These are phyloP conservation scores for Cephalopterus ornatus DNA, from an alignment of 2,113 vertebrate genomes.

Conservation along the genomic window DNA sequence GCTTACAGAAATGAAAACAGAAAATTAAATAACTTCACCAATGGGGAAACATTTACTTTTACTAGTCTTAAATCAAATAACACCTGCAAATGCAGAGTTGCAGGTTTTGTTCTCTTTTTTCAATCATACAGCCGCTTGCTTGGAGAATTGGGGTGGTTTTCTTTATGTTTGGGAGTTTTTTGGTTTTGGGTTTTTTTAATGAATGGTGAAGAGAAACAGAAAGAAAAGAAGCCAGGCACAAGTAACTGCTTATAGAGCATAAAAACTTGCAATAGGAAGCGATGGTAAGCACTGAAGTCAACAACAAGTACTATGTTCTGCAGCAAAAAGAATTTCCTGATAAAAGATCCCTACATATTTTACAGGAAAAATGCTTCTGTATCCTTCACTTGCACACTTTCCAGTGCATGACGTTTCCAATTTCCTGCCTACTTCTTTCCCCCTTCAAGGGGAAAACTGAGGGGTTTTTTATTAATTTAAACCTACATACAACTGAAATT, in stretches of 20 bases:
- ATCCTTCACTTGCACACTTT: not conserved
- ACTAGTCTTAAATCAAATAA: slow-evolving; percentile 45
- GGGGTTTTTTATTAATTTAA: not conserved
- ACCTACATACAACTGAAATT: not conserved
- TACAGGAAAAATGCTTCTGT: not conserved
- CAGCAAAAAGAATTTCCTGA: not conserved
- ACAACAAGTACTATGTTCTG: not conserved
- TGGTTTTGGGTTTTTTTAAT: not conserved
- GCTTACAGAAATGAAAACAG: slow-evolving; percentile 26
- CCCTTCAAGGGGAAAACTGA: not conserved
- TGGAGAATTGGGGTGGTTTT: not conserved
- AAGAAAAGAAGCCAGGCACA: slow-evolving; percentile 24
- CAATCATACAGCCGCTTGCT: not conserved
- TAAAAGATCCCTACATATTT: not conserved
- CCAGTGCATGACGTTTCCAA: not conserved
- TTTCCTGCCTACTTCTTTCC: not conserved
- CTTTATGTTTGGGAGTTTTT: not conserved
- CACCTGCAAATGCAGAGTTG: not conserved
- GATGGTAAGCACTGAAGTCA: slow-evolving; percentile 8
- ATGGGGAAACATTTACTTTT: slow-evolving; percentile 26
- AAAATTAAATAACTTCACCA: slow-evolving; percentile 50
- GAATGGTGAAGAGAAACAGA: slow-evolving; percentile 46
- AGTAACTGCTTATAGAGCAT: slow-evolving; percentile 40
- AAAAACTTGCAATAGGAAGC: slow-evolving; percentile 24
- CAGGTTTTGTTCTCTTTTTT: not conserved